Evolutionary conservation across 2,888 invertebrate species (phyloP), one percentile per base, ranked within the genome.

Genomic region (Kuschelorhynchus macadamiae): DNA sequence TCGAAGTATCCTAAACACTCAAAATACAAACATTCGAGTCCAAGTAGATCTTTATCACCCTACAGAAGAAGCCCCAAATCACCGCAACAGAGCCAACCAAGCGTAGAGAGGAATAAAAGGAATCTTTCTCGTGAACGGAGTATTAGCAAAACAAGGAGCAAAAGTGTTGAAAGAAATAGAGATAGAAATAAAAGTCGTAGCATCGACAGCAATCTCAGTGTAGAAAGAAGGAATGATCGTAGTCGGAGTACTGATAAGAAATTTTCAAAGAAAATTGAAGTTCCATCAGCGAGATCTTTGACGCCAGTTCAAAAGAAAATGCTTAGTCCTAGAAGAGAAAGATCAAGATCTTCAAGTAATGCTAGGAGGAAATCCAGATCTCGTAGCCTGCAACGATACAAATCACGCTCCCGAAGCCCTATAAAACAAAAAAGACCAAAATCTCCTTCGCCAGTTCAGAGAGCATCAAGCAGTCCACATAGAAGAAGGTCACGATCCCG

Each of bases 401-500:
- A 12, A 46, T 46, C 46, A 8, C 3, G 46, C 3, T 17, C 18
- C 2, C n/a, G 3, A 16, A 46, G 16, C 33, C 32, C 7, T 52
- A 52, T 25, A 46, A 39, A 20, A 39, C 50, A 42, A 21, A 52
- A 32, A 12, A 50, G 14, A 30, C n/a, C 21, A 20, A 20, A 16
- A n/a, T 55, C 55, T 1, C 20, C 47, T 41, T 46, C 61, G 14
- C 53, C 53, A 17, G 12, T 42, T 8, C 5, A 57, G 33, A 20
- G 25, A 25, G 3, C 18, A 3, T 55, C 53, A 3, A 55, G 18
- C 47, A 64, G 60, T 44, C 63, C 55, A 1, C 53, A 12, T n/a
- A 49, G 21, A 25, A 66, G 44, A 30, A 62, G 52, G 21, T 70
- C 71, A 18, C 52, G 44, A 18, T 70, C 71, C 16, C 49, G 36